These are phyloP conservation scores for Lepidochitona cinerea DNA, from an alignment of 2,888 invertebrate genomes.

Conservation along the genomic window DNA sequence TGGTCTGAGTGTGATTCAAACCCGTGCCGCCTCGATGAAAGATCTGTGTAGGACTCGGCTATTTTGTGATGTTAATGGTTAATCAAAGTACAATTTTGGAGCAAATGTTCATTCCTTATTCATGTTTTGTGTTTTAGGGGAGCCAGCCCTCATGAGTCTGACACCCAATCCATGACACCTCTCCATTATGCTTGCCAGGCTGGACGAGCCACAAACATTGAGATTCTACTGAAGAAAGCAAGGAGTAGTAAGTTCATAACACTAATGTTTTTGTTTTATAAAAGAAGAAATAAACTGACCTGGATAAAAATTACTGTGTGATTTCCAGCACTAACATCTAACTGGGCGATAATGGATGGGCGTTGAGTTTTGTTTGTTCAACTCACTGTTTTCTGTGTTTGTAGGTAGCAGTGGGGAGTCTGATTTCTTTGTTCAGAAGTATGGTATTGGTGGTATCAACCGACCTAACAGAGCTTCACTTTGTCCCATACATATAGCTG, in stretches of 20 bases:
- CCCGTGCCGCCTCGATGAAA: no score
- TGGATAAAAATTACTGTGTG: no score
- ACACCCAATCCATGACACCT: constrained; percentile 70
- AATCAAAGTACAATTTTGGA: no score
- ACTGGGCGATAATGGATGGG: no score
- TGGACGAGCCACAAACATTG: constrained; percentile 70
- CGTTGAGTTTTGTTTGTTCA: no score
- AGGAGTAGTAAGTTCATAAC: constrained; percentile 50
- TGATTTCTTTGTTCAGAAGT: constrained; percentile 44
- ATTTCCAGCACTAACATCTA: no score
- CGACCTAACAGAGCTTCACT: constrained; percentile 64
- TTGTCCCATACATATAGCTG: constrained; percentile 71
- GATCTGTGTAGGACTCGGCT: no score
- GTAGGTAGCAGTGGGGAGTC: not conserved
- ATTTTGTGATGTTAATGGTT: no score
- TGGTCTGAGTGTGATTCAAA: no score
- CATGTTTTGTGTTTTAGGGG: constrained; percentile 56
- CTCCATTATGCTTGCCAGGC: constrained; percentile 70
- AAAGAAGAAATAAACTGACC: no score
- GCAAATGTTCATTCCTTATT: no score
- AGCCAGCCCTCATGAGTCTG: constrained; percentile 62
- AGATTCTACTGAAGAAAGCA: constrained; percentile 63
- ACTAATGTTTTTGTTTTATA: not conserved
- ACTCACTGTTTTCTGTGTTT: no score
- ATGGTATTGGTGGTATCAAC: constrained; percentile 69